Conservation (phyloP, 1,140 invertebrate genomes). For the Matsumurasca onukii region DNA sequence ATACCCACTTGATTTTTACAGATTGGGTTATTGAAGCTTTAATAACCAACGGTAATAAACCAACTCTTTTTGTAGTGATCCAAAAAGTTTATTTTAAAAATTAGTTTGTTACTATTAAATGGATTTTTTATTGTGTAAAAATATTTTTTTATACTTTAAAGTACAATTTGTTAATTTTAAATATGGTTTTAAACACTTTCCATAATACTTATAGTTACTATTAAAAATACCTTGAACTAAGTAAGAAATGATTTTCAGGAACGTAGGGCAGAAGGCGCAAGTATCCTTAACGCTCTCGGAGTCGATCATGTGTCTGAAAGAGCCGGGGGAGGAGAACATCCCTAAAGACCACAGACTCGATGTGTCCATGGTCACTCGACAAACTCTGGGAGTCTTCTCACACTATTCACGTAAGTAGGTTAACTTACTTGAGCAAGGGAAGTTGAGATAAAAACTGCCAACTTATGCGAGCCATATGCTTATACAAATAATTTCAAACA, state of each 20-base stretch:
- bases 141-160: conserved; percentile 26
- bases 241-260: conserved; percentile 43
- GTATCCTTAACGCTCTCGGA: conserved; percentile 69
- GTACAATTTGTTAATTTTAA: not conserved
- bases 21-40: too few species aligned
- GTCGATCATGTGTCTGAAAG: conserved; percentile 67
- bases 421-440: not conserved
- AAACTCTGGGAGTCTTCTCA: conserved; percentile 88
- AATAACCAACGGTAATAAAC: too few species aligned
- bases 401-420: conserved; percentile 64
- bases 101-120: not conserved
- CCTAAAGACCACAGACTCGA: conserved; percentile 89
- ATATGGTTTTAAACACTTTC: not conserved
- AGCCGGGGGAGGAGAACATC: conserved; percentile 68
- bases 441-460: not conserved
- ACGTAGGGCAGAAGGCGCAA: conserved; percentile 65
- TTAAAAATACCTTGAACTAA: not conserved
- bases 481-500: too few species aligned
- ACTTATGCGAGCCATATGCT: too few species aligned
- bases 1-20: too few species aligned
- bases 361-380: conserved; percentile 82
- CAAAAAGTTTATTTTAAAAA: too few species aligned
- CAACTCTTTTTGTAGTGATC: too few species aligned
- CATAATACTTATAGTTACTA: not conserved
- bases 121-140: conserved; percentile 23